phyloP scores from a whole-genome alignment of 2,888 invertebrate genomes.

The Leptinotarsa peninsularis region DNA sequence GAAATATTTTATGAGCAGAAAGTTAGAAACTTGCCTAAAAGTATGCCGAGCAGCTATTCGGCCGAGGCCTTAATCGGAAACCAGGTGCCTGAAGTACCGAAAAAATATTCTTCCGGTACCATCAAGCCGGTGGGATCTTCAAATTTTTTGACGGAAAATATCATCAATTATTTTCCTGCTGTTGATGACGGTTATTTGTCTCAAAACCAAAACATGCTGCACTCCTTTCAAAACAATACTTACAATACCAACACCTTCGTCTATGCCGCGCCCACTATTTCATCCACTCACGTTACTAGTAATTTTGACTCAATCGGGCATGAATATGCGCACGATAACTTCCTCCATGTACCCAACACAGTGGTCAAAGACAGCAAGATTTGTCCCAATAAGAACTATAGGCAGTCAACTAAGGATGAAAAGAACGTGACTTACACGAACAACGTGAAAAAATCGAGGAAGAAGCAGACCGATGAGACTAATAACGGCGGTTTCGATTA shows the following conservation, averaged over 20 bases:
- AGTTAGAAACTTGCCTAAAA: conserved; percentile 52
- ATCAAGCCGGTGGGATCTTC: conserved; percentile 57
- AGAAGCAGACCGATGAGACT: conserved; percentile 51
- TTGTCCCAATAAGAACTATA: conserved; percentile 40
- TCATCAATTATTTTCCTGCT: conserved; percentile 62
- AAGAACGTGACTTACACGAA: conserved; percentile 35
- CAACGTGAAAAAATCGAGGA: conserved; percentile 56
- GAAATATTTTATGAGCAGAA: conserved; percentile 51
- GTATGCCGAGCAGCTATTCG: conserved; percentile 62
- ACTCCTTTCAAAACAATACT: conserved; percentile 53
- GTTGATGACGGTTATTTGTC: conserved; percentile 62
- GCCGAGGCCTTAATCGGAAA: conserved; percentile 65
- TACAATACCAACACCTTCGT: conserved; percentile 58
- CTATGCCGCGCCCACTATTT: conserved; percentile 55
- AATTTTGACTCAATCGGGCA: conserved; percentile 52
- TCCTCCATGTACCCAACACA: conserved; percentile 42
- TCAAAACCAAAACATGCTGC: conserved; percentile 57
- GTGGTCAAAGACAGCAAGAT: conserved; percentile 41
- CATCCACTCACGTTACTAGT: conserved; percentile 57
- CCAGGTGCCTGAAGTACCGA: conserved; percentile 49
- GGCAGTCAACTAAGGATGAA: conserved; percentile 39
- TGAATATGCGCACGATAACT: conserved; percentile 18
- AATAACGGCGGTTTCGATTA: conserved; percentile 60
- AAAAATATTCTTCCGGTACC: conserved; percentile 50
- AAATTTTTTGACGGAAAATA: conserved; percentile 61